These are phyloP conservation scores for Hyperopisus bebe DNA, from an alignment of 2,113 vertebrate species.

Conservation along the genomic window DNA sequence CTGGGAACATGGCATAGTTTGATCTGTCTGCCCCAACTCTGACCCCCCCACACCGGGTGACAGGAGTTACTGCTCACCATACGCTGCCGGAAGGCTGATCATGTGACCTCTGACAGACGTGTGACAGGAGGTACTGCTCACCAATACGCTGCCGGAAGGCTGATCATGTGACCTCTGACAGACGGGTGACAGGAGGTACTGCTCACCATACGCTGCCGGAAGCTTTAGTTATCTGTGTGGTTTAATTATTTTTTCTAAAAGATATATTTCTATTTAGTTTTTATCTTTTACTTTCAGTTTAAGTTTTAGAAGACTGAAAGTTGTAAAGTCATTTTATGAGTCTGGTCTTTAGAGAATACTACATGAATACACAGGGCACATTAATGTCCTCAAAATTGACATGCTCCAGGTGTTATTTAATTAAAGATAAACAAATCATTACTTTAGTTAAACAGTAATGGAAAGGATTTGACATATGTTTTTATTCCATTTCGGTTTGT, in stretches of 20 bases:
- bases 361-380: neutral
- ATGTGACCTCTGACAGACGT: neutral
- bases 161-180: neutral
- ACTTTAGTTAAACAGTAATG: neutral
- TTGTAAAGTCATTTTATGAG: neutral
- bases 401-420: neutral
- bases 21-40: too few species aligned
- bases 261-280: neutral
- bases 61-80: too few species aligned
- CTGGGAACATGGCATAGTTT: too few species aligned
- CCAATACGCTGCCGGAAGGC: neutral
- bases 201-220: too few species aligned
- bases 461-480: neutral
- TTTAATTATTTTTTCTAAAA: neutral
- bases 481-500: neutral
- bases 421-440: neutral
- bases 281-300: neutral
- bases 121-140: too few species aligned
- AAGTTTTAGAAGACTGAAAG: neutral
- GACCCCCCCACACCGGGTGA: too few species aligned
- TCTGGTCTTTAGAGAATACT: neutral
- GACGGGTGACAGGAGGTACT: too few species aligned
- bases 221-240: neutral
- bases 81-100: neutral
- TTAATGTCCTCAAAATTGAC: neutral